phyloP scores from a whole-genome alignment of 1,140 invertebrate species.

The Lethrus apterus region DNA sequence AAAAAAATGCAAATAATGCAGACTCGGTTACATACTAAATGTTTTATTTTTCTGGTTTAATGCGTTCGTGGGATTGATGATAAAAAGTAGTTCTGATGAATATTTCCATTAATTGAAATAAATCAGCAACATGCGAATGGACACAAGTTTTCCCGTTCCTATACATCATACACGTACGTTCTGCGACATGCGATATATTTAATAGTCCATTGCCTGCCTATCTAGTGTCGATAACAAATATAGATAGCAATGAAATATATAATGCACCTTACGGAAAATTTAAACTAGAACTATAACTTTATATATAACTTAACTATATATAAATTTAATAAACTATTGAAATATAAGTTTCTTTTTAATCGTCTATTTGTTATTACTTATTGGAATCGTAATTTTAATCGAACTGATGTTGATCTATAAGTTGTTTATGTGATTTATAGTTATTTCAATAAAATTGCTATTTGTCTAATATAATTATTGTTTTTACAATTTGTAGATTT shows the following conservation, averaged over 20 bases:
- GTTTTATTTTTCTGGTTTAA: slow-evolving; percentile 28
- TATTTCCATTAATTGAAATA: slow-evolving; percentile 40
- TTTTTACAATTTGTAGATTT: no score
- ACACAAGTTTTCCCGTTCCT: slow-evolving; percentile 2
- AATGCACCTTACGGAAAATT: neutral
- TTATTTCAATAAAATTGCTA: no score
- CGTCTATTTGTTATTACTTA: no score
- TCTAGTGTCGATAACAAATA: slow-evolving; percentile 5
- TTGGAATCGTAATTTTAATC: no score
- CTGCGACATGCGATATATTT: neutral
- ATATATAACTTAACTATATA: no score
- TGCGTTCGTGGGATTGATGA: slow-evolving; percentile 26
- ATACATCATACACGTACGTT: no score
- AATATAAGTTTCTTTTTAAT: no score
- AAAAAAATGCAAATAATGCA: neutral
- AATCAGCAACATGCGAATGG: slow-evolving; percentile 32
- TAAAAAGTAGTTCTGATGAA: slow-evolving; percentile 36
- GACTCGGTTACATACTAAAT: neutral
- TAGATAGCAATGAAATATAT: neutral
- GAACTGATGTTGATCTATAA: no score
- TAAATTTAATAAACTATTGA: no score
- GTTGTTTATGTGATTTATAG: no score
- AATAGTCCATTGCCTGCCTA: slow-evolving; percentile 3
- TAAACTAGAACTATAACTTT: no score
- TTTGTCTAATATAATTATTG: no score